A percentile compares a stretch with the other conserved stretches of the same genome.
These are phyloP conservation scores for Apostichopus californicus DNA, from an alignment of 35 echinoderm and acorn worm genomes.

Conservation along the genomic window DNA sequence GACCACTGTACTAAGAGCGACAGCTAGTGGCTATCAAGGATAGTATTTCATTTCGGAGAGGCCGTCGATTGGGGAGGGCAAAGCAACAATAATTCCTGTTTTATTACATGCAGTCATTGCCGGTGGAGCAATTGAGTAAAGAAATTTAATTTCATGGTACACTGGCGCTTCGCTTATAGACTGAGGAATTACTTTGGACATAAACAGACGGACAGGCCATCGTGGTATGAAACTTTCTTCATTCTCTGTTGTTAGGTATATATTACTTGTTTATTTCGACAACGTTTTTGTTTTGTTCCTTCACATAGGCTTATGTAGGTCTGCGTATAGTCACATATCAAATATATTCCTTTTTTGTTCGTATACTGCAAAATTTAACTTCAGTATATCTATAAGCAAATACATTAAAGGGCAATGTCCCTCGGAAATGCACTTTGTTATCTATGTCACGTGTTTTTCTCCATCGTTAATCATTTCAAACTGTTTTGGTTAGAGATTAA, in stretches of 20 bases:
- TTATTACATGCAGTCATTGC: slow-evolving; percentile 1
- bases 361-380: no score
- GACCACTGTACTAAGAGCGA: slow-evolving; percentile 29
- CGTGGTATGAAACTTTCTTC: background rate
- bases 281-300: no score
- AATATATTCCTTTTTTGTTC: no score
- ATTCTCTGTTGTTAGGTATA: background rate
- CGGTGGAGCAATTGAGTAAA: background rate
- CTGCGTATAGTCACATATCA: no score
- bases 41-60: slow-evolving; percentile 31
- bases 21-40: slow-evolving; percentile 31
- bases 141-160: background rate
- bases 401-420: no score
- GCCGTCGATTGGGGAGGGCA: slow-evolving; percentile 19
- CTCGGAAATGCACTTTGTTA: no score
- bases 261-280: no score
- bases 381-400: no score
- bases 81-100: slow-evolving; percentile 23
- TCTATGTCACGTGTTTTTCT: no score
- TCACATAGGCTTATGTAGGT: no score
- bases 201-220: background rate
- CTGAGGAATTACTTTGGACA: background rate
- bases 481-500: no score
- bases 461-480: no score
- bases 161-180: background rate